Percentiles rank a stretch among this genome's conserved stretches.
Conservation (phyloP, 2,797 vertebrate species). For the Orientallactaga sibirica region DNA sequence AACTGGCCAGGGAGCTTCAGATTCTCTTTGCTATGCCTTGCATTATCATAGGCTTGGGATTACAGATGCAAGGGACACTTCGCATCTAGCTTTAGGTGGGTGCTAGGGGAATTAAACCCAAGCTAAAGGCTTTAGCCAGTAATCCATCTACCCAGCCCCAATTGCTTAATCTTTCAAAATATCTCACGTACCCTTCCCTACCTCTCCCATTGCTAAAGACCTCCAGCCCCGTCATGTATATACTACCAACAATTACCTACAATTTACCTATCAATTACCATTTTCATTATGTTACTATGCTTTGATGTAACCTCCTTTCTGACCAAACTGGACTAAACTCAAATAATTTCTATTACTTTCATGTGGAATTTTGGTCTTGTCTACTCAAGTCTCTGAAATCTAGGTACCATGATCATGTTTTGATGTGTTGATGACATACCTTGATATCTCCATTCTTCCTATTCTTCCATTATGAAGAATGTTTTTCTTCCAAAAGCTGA, state of each 20-base stretch:
- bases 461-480: neutral
- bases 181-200: neutral
- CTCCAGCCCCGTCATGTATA: neutral
- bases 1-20: too few species aligned
- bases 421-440: neutral
- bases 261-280: neutral
- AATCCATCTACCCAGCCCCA: too few species aligned
- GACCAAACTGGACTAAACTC: neutral
- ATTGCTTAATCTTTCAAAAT: conserved; percentile 8
- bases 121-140: too few species aligned
- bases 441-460: neutral
- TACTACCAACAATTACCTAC: neutral
- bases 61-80: too few species aligned
- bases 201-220: neutral
- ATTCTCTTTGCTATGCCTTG: too few species aligned
- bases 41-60: too few species aligned
- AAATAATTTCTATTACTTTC: neutral
- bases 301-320: neutral
- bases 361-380: neutral
- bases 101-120: too few species aligned
- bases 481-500: neutral
- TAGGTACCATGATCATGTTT: neutral
- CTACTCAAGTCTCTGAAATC: neutral
- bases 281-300: neutral
- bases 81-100: too few species aligned